A percentile compares a stretch with the other conserved stretches of the same genome.
Evolutionary conservation across 2,113 vertebrate species (phyloP).

Genomic region (Bettongia penicillata): DNA sequence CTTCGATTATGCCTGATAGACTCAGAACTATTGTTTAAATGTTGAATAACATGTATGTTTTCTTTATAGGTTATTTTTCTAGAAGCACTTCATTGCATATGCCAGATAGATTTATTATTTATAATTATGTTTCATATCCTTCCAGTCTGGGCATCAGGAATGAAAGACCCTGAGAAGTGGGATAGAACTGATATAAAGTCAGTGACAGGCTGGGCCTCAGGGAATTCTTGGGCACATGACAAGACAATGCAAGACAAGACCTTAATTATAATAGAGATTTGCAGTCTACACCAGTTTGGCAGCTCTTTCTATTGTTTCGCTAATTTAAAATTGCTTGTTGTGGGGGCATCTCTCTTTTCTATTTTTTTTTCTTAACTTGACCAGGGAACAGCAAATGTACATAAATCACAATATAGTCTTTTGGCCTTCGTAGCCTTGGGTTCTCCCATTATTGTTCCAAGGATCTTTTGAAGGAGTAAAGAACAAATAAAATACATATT

Average conservation of each 20-base stretch:
- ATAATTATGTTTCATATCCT: slow-evolving; percentile 66
- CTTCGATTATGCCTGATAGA: neutral
- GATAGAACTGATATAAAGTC: slow-evolving; percentile 39
- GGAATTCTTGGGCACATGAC: slow-evolving; percentile 43
- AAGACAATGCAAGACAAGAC: slow-evolving; percentile 10
- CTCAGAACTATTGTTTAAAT: slow-evolving; percentile 43
- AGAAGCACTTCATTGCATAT: slow-evolving; percentile 54
- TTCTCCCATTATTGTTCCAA: slow-evolving; percentile 24
- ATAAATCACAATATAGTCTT: neutral
- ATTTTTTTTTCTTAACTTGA: neutral
- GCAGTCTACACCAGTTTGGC: slow-evolving; percentile 6
- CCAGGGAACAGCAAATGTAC: neutral
- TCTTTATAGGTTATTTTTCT: slow-evolving; percentile 50
- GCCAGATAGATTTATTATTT: slow-evolving; percentile 63
- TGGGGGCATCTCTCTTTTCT: neutral
- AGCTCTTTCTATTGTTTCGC: slow-evolving; percentile 39
- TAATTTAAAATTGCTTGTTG: slow-evolving; percentile 27
- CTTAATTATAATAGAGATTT: slow-evolving; percentile 62
- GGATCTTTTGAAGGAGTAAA: slow-evolving; percentile 21
- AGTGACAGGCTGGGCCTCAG: slow-evolving; percentile 40
- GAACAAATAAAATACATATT: slow-evolving; percentile 54
- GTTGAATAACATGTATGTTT: slow-evolving; percentile 27
- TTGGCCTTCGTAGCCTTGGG: slow-evolving; percentile 3
- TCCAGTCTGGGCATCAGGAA: slow-evolving; percentile 53
- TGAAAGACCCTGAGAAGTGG: slow-evolving; percentile 30